Conservation (phyloP, 2,797 vertebrate species). For the Salmo trutta region DNA sequence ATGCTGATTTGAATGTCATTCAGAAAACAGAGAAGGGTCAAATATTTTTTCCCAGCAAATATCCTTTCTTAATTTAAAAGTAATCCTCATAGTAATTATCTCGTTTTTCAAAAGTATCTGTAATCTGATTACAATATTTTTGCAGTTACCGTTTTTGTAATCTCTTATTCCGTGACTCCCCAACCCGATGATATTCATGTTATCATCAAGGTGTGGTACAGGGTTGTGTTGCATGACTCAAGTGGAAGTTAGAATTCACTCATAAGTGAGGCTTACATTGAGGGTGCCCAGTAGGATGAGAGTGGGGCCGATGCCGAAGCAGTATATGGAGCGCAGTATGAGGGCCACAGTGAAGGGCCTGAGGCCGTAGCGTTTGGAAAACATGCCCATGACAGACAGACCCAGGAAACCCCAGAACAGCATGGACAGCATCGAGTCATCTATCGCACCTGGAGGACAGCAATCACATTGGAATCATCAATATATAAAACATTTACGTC, state of each 20-base stretch:
- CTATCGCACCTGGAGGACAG: constrained; percentile 78
- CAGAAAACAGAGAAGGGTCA: too few species aligned
- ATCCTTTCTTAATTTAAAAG: too few species aligned
- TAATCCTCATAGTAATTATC: too few species aligned
- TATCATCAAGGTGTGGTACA: neutral
- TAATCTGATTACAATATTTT: too few species aligned
- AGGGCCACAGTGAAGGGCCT: constrained; percentile 88
- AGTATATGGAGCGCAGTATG: constrained; percentile 91
- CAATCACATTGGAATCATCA: neutral
- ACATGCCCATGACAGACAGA: constrained; percentile 85
- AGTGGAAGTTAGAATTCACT: neutral
- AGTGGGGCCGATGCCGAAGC: constrained; percentile 92
- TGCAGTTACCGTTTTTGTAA: too few species aligned
- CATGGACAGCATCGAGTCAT: constrained; percentile 85
- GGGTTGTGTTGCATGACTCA: neutral
- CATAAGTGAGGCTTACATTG: constrained; percentile 81
- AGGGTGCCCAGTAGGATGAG: constrained; percentile 88
- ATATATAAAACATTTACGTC: neutral
- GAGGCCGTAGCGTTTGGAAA: constrained; percentile 88
- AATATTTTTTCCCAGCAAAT: too few species aligned
- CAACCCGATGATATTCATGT: neutral
- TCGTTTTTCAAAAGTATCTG: too few species aligned
- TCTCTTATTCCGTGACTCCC: too few species aligned
- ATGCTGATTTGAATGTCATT: too few species aligned
- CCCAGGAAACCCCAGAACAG: constrained; percentile 91